Evolutionary conservation across 23 tunicate genomes (phyloP), one percentile per base, ranked within the genome.

Genomic region (Aplidium turbinatum): DNA sequence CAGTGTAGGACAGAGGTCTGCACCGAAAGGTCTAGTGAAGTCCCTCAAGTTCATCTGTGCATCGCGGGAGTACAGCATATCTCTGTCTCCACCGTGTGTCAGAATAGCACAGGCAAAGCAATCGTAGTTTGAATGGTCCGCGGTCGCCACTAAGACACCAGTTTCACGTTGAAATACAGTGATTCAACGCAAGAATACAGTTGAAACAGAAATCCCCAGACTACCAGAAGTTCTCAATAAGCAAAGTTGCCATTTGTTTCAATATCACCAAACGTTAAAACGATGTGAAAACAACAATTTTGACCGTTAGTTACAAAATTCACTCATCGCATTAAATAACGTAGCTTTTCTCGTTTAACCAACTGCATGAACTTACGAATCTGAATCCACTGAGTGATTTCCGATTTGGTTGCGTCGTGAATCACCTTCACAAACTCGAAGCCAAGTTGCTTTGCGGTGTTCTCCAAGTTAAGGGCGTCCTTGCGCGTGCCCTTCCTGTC

Each of bases 81-180:
- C 89, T 9, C 65, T 47, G 19, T 83, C 70, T 18, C 75, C 89
- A 35, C 89, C 89, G 48, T 83, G 89, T 30, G 89, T 83, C 31
- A 83, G 33, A 32, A 83, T 75, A 26, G 76, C 89, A 64, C 89
- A 83, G 26, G 63, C 89, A 75, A 83, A 83, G 76, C 89, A 83
- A 32, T 83, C 89, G 45, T 83, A 73, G 3, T 65, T 35, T 23
- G 58, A 35, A 35, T 83, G 89, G 42, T 63, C 64, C 48, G 77
- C 76, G 2, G 38, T 30, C 30, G 77, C 62, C 50, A 75, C 89
- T 83, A 42, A 42, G 50, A 42, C 11, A 11, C 11, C 16, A 16
- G 50, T 9, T 16, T 9, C 16, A 42, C 16, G 11, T 9, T 42
- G 16, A 42, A 11, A 42, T 9, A 42, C 50, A 42, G 13, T 9